Base-by-base conservation (phyloP, 2,113 vertebrate species). In the Chrysemys picta region DNA sequence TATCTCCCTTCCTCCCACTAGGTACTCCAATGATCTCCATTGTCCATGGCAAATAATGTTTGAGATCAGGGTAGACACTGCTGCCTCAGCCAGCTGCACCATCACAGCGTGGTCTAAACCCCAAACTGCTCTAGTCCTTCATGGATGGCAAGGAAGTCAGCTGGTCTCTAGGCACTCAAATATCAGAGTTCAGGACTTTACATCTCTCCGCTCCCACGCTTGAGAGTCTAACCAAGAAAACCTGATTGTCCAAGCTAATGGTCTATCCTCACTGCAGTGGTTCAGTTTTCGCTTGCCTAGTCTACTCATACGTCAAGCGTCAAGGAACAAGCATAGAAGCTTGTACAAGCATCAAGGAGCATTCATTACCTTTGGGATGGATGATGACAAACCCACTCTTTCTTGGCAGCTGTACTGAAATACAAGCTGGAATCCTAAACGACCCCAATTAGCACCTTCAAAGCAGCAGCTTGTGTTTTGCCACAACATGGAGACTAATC, bases 381-480 rank as follows among this genome's bases (percentile, higher is more conserved):
- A 89, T 38, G 69, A 53, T 91, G 69, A 5, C 16, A 52, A 92
- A 87, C 19, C 5, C 3, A 0, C 59, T 35, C 75, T 29, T 47
- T 88, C n/a, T 78, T 38, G 54, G 75, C 45, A 85, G 45, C 17
- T 86, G 38, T 1, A 84, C 53, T 82, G 80, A 56, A 91, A 95
- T 19, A 57, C 42, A 76, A 49, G 69, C 27, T 29, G 21, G 42
- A 95, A 91, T 3, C 3, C 79, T 57, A 42, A 54, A 86, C 10
- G 50, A 89, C 31, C 27, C 54, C 31, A 84, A 86, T 42, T 19
- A 89, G 59, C 45, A 88, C 12, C 49, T 45, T 91, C 85, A 62
- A 85, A 75, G 53, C 52, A 82, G n/a, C 80, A 42, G 53, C 80
- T 78, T 78, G 42, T 82, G n/a, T 82, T 82, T 27, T 56, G 13